These are phyloP conservation scores for Dipodomys ordii DNA, from an alignment of 2,113 vertebrate species.

Conservation along the genomic window DNA sequence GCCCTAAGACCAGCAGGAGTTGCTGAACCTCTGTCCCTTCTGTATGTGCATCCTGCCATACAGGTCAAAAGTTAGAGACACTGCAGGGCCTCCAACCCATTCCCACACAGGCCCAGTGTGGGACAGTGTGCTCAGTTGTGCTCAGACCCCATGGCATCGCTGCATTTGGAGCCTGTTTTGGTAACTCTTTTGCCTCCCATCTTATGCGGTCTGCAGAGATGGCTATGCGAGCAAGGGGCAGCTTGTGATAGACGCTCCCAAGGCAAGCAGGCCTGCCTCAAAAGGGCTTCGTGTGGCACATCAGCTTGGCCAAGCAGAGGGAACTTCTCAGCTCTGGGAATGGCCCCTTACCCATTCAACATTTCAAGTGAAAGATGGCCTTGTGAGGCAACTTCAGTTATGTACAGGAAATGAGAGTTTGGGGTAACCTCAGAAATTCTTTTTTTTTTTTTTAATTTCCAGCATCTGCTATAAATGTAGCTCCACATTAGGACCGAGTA, in stretches of 20 bases:
- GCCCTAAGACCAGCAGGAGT: slow-evolving; percentile 88
- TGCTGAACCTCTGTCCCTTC: slow-evolving; percentile 51
- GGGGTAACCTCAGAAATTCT: neutral
- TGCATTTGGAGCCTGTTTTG: slow-evolving; percentile 76
- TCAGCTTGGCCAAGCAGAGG: slow-evolving; percentile 70
- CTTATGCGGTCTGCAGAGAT: slow-evolving; percentile 80
- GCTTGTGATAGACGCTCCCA: slow-evolving; percentile 51
- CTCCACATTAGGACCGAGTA: too few relatives aligned
- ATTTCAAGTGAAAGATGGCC: neutral
- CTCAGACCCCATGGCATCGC: slow-evolving; percentile 81
- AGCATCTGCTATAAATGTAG: too few relatives aligned
- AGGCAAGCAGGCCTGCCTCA: slow-evolving; percentile 88
- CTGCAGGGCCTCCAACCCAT: slow-evolving; percentile 85
- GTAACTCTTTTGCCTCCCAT: slow-evolving; percentile 67
- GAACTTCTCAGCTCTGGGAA: slow-evolving; percentile 83
- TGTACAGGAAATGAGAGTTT: too few relatives aligned
- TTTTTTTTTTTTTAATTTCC: neutral
- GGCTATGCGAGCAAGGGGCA: slow-evolving; percentile 82
- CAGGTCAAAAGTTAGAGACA: slow-evolving; percentile 82
- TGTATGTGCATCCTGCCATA: slow-evolving; percentile 81
- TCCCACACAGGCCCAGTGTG: slow-evolving; percentile 86
- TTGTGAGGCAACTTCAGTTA: neutral
- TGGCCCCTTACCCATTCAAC: neutral
- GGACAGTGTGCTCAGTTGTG: slow-evolving; percentile 78
- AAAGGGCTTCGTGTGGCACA: slow-evolving; percentile 86